These are phyloP conservation scores for Hippoglossus stenolepis DNA, from an alignment of 2,113 vertebrate genomes.

Conservation along the genomic window DNA sequence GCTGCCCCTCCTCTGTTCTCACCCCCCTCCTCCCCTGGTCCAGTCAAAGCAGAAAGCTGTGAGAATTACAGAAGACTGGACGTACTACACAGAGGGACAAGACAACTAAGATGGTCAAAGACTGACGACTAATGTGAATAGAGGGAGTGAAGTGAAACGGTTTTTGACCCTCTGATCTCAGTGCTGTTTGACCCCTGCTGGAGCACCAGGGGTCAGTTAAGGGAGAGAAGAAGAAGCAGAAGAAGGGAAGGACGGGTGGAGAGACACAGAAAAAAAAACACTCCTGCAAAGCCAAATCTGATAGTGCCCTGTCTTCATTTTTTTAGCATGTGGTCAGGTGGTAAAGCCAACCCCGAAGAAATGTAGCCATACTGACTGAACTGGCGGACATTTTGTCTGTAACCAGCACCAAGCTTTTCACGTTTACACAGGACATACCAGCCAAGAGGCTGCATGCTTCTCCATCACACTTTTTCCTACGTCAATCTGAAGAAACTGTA, in stretches of 20 bases:
- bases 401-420: constrained; percentile 61
- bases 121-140: constrained; percentile 14
- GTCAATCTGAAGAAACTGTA: constrained; percentile 59
- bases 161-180: constrained; percentile 15
- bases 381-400: constrained; percentile 52
- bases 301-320: constrained; percentile 45
- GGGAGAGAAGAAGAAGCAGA: constrained; percentile 19
- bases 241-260: neutral
- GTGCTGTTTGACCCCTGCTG: constrained; percentile 43
- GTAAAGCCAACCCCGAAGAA: constrained; percentile 48
- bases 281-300: constrained; percentile 67
- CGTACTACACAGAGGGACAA: neutral
- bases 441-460: constrained; percentile 68
- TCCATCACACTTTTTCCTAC: constrained; percentile 52
- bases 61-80: neutral
- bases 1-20: constrained; percentile 39
- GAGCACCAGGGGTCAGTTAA: constrained; percentile 33
- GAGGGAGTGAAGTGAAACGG: constrained; percentile 12
- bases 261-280: constrained; percentile 3
- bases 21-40: constrained; percentile 26
- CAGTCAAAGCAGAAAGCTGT: constrained; percentile 12
- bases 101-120: constrained; percentile 3
- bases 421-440: constrained; percentile 71
- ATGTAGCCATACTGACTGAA: constrained; percentile 70
- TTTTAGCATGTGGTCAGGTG: constrained; percentile 62